Conservation (phyloP, 2,888 invertebrate genomes). For the Lacanobia oleracea region DNA sequence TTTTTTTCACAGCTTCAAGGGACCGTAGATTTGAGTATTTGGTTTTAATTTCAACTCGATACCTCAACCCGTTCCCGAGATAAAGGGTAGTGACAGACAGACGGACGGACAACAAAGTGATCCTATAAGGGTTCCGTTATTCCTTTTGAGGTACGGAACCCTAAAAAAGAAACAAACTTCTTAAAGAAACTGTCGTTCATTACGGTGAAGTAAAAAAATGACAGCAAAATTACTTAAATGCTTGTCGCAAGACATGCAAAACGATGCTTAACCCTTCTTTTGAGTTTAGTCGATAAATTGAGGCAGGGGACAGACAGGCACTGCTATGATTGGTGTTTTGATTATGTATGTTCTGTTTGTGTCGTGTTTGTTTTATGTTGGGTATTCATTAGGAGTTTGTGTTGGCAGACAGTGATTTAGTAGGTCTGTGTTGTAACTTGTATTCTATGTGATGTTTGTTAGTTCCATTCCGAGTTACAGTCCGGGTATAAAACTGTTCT, state of each 20-base stretch:
- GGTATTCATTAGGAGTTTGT: background rate
- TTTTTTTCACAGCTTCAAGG: too few species aligned
- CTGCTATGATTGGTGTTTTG: constrained; percentile 7
- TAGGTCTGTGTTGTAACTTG: background rate
- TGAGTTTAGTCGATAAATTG: constrained; percentile 36
- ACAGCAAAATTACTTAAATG: constrained; percentile 39
- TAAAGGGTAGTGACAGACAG: too few species aligned
- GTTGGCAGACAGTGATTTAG: background rate
- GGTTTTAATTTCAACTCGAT: too few species aligned
- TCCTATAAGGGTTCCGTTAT: too few species aligned
- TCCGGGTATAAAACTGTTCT: too few species aligned
- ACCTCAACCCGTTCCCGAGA: too few species aligned
- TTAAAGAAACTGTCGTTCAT: constrained; percentile 24
- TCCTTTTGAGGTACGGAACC: too few species aligned
- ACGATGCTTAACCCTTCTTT: constrained; percentile 15
- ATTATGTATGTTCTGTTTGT: background rate
- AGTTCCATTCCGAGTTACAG: background rate
- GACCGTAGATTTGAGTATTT: too few species aligned
- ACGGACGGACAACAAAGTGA: too few species aligned
- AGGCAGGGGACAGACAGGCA: constrained; percentile 8
- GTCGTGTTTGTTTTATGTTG: background rate
- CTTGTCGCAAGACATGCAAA: constrained; percentile 37
- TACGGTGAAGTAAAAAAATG: constrained; percentile 22
- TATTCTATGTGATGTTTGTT: background rate
- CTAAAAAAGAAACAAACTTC: constrained; percentile 25